Base-by-base conservation (phyloP, 2,888 invertebrate genomes). In the Gortyna flavago region DNA sequence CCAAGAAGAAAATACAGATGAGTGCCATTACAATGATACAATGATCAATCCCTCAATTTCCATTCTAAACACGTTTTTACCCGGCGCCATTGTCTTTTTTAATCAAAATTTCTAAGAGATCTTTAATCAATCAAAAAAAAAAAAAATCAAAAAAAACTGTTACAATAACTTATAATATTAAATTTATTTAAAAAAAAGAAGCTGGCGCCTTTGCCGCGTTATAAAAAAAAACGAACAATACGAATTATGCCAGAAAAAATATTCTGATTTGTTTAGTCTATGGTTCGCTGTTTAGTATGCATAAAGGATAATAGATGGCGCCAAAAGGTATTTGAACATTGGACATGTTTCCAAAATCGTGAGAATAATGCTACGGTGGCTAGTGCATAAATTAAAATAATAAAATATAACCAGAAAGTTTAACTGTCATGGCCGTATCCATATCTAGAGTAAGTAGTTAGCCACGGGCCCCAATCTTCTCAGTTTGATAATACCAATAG, bases 131-230 rank as follows among this genome's bases (percentile, higher is more conserved):
- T n/a, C n/a, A n/a, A n/a, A n/a, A n/a, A n/a, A n/a, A n/a, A n/a
- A n/a, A n/a, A n/a, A n/a, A n/a, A n/a, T n/a, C n/a, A n/a, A 54
- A 91, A 85, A 92, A 83, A 79, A 75, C 32, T 88, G 81, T 85
- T 85, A 94, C 93, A 93, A 94, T 93, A 91, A 89, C 85, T 86
- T 89, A 93, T 89, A 93, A 93, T 90, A 92, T 91, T 91, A 88
- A 89, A 90, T 86, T 86, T 82, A 68, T 48, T 83, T 86, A 85
- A 92, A 91, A 90, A 74, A 88, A 88, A 78, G 68, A 77, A 75
- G 25, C 25, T 74, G 87, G 87, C 85, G 87, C 87, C 85, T 79
- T 77, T 76, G 73, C 81, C 84, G 89, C 85, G 79, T 75, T 71
- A 61, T 29, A 25, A 65, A 68, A 86, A 87, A 88, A 91, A 90